phyloP scores from a whole-genome alignment of 2,888 invertebrate genomes.

The Agelastica alni region DNA sequence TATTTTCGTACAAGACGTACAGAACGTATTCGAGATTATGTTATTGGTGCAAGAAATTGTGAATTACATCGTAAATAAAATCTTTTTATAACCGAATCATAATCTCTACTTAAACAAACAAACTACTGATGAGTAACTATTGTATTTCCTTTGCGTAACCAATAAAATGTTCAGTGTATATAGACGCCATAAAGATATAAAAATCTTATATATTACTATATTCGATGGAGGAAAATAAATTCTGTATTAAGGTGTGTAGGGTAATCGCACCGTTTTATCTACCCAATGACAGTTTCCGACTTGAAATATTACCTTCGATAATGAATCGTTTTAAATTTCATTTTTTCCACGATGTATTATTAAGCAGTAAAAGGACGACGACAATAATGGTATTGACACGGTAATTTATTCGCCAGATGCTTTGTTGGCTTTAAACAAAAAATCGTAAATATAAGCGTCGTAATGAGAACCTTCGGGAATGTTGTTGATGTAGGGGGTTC shows the following conservation, averaged over 20 bases:
- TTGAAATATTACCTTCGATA: conserved; percentile 23
- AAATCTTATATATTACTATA: conserved; percentile 8
- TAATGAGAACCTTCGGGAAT: too few relatives aligned
- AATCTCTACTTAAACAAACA: too few relatives aligned
- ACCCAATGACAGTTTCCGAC: conserved; percentile 15
- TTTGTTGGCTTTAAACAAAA: neutral
- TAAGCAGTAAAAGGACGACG: conserved; percentile 16
- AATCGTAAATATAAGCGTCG: neutral
- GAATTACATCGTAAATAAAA: too few relatives aligned
- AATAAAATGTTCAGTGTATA: too few relatives aligned
- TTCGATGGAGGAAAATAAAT: conserved; percentile 21
- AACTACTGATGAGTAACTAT: too few relatives aligned
- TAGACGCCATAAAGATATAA: too few relatives aligned
- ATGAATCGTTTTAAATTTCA: conserved; percentile 22
- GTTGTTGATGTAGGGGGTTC: too few relatives aligned
- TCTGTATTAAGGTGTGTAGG: conserved; percentile 12
- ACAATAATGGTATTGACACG: conserved; percentile 15
- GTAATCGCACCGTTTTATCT: conserved; percentile 22
- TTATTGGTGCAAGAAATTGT: too few relatives aligned
- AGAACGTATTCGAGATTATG: too few relatives aligned
- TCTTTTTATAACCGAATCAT: too few relatives aligned
- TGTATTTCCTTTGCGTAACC: too few relatives aligned
- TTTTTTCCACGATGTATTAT: conserved; percentile 22
- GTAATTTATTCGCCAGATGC: conserved; percentile 12
- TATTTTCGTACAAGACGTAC: too few relatives aligned